Evolutionary conservation across 2,113 vertebrate species (phyloP).

Genomic region (Pelecanus crispus): DNA sequence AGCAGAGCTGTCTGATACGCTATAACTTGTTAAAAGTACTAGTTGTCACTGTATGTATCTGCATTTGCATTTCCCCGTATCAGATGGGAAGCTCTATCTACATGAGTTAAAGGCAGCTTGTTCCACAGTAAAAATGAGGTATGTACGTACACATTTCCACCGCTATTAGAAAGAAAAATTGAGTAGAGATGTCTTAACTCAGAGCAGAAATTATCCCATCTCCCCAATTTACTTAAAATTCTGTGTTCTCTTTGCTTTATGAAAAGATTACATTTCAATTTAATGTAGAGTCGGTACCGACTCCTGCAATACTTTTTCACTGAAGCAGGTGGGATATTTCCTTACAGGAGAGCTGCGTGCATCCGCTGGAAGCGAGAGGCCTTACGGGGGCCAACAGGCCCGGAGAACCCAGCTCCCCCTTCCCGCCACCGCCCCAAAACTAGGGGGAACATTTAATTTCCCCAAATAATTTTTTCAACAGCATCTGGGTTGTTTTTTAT

Average conservation of each 20-base stretch:
- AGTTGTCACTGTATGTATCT: background rate
- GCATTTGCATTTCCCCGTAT: background rate
- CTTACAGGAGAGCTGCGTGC: rapidly evolving
- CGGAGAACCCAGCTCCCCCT: background rate
- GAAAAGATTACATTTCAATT: background rate
- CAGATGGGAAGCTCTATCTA: background rate
- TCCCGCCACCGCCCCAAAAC: background rate
- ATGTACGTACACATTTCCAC: background rate
- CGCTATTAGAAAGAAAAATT: background rate
- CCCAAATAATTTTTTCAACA: background rate
- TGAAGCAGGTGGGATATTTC: background rate
- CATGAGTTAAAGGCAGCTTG: background rate
- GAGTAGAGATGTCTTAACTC: background rate
- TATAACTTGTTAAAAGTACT: background rate
- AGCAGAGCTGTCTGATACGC: background rate
- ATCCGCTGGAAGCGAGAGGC: background rate
- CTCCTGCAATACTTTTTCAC: background rate
- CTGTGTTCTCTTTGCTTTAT: background rate
- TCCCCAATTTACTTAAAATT: background rate
- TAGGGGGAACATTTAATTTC: background rate
- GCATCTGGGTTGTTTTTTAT: rapidly evolving
- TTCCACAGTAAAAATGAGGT: background rate
- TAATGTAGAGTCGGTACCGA: background rate
- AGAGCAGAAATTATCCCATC: background rate
- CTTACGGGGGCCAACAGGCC: no score